These are phyloP conservation scores for Catajapyx aquilonaris DNA, from an alignment of 1,140 invertebrate species.

Conservation along the genomic window DNA sequence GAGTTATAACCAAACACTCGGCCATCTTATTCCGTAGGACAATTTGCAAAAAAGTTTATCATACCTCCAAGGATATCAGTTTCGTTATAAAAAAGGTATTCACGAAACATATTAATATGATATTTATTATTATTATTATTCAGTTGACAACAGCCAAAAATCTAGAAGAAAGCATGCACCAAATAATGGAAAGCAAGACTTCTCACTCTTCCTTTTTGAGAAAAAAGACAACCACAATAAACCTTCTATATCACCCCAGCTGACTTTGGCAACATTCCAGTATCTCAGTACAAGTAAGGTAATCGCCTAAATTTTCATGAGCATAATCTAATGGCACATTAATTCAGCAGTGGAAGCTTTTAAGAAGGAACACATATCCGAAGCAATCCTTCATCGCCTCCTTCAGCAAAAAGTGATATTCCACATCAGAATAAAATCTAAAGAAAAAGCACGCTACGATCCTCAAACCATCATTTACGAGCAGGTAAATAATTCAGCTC, in stretches of 20 bases:
- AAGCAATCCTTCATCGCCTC: constrained; percentile 67
- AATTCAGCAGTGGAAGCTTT: constrained; percentile 65
- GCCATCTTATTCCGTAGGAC: too few species aligned
- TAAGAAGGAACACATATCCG: constrained; percentile 58
- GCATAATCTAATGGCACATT: not conserved
- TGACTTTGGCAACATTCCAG: constrained; percentile 81
- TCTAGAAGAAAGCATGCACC: constrained; percentile 36
- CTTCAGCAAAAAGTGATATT: constrained; percentile 79
- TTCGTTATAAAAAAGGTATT: too few species aligned
- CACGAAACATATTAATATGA: too few species aligned
- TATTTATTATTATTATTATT: too few species aligned
- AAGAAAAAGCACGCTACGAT: constrained; percentile 41
- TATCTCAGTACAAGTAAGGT: constrained; percentile 75
- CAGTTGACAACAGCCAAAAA: constrained; percentile 64
- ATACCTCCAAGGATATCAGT: too few species aligned
- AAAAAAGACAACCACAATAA: constrained; percentile 51
- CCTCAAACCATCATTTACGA: constrained; percentile 49
- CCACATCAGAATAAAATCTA: constrained; percentile 59
- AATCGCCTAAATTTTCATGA: not conserved
- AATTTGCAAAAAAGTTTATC: too few species aligned
- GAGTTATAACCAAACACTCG: too few species aligned
- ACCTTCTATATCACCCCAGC: constrained; percentile 76
- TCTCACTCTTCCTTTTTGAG: constrained; percentile 61
- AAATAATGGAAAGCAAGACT: constrained; percentile 42
- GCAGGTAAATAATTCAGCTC: constrained; percentile 21